A percentile compares a stretch with the other conserved stretches of the same genome.
Conservation (phyloP, 2,888 invertebrate genomes). For the Lycophotia porphyrea region DNA sequence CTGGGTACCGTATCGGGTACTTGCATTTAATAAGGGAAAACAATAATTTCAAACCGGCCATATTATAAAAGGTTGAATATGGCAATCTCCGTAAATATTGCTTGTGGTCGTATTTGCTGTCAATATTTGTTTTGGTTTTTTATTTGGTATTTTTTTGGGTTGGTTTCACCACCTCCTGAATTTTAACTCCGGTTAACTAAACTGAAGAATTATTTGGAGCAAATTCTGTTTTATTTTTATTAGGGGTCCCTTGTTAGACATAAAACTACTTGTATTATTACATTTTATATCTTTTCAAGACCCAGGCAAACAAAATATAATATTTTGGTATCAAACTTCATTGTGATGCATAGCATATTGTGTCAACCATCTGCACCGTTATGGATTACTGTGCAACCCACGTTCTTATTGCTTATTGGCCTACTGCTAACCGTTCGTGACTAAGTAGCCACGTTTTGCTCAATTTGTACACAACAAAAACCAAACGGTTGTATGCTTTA, state of each 20-base stretch:
- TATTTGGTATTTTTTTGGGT: too few species aligned
- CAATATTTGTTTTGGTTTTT: too few species aligned
- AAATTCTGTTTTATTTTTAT: background rate
- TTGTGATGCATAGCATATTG: constrained; percentile 65
- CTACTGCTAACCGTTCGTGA: constrained; percentile 61
- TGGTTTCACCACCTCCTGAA: background rate
- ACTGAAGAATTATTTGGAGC: background rate
- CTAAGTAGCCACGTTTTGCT: constrained; percentile 42
- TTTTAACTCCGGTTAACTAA: constrained; percentile 1
- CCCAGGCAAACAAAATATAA: constrained; percentile 7
- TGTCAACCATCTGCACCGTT: constrained; percentile 69
- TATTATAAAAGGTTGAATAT: constrained; percentile 25
- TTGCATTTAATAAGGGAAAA: constrained; percentile 44
- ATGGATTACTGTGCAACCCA: constrained; percentile 65
- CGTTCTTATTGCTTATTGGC: constrained; percentile 62
- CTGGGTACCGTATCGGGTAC: constrained; percentile 35
- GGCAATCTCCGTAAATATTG: background rate
- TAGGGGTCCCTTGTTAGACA: background rate
- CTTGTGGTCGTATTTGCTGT: constrained; percentile 4
- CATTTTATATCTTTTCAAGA: background rate
- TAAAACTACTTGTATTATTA: background rate
- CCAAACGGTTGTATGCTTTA: constrained; percentile 22
- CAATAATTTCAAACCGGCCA: constrained; percentile 14
- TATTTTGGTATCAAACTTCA: constrained; percentile 45
- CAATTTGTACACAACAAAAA: constrained; percentile 45